Percentiles rank a stretch among this genome's conserved stretches.
These are phyloP conservation scores for Eciton burchellii DNA, from an alignment of 1,140 invertebrate species.

Conservation along the genomic window DNA sequence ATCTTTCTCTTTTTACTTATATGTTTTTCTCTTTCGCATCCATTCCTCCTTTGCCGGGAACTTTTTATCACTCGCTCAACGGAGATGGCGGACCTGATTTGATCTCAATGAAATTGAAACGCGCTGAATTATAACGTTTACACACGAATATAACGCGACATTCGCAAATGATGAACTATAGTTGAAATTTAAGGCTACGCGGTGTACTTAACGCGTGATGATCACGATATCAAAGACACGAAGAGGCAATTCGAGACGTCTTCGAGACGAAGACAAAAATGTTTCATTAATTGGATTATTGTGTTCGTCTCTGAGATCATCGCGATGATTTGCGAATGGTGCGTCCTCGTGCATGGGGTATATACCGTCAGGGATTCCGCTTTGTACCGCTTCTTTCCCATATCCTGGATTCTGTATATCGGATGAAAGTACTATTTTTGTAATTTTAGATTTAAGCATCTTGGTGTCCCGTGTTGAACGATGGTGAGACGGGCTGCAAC, in stretches of 20 bases:
- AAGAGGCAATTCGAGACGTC: neutral
- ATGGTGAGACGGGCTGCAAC: constrained; percentile 17
- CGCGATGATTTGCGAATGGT: constrained; percentile 35
- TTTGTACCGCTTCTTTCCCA: constrained; percentile 38
- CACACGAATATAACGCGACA: constrained; percentile 24
- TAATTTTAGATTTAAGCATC: neutral
- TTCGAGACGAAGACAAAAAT: neutral
- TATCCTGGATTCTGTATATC: constrained; percentile 13
- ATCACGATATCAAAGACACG: neutral
- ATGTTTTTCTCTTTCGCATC: constrained; percentile 43
- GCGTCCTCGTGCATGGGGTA: constrained; percentile 41
- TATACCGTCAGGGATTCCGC: constrained; percentile 36
- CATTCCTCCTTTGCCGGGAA: constrained; percentile 6
- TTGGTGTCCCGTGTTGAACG: constrained; percentile 1
- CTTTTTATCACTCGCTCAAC: constrained; percentile 31
- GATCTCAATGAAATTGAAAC: constrained; percentile 42
- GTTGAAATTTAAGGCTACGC: neutral
- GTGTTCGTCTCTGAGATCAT: neutral
- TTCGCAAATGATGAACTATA: constrained; percentile 32
- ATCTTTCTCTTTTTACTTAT: no score
- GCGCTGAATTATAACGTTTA: constrained; percentile 27
- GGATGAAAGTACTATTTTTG: constrained; percentile 50
- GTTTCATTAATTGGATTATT: neutral
- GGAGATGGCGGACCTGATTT: constrained; percentile 40
- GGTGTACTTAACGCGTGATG: constrained; percentile 35